Evolutionary conservation across 2,797 vertebrate genomes (phyloP).

Genomic region (Rallus crepitans): DNA sequence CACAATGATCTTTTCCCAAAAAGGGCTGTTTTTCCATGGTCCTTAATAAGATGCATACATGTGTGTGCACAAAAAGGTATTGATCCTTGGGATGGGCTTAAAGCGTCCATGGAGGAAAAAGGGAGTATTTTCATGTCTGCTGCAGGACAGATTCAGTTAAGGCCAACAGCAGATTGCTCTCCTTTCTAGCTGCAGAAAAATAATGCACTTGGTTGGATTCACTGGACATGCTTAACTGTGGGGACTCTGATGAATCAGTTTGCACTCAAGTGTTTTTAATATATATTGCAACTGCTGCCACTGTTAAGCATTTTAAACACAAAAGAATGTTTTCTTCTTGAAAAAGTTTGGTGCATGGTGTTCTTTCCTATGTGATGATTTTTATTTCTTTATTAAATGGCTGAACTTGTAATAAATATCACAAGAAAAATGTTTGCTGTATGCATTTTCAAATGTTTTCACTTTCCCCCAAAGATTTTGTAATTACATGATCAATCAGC

Average conservation of each 20-base stretch:
- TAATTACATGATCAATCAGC: background rate
- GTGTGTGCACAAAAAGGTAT: background rate
- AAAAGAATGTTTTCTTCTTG: background rate
- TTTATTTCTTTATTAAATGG: no score
- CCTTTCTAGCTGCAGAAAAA: background rate
- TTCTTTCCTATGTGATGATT: background rate
- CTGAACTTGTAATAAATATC: background rate
- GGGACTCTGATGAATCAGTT: background rate
- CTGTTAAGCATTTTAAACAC: background rate
- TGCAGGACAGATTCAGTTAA: background rate
- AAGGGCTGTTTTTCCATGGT: background rate
- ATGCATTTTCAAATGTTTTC: background rate
- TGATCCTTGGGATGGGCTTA: background rate
- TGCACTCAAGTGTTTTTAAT: background rate
- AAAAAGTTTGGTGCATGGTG: background rate
- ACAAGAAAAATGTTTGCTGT: background rate
- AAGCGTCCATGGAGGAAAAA: background rate
- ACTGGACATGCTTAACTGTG: background rate
- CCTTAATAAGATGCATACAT: background rate
- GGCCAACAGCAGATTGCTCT: background rate
- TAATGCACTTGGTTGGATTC: background rate
- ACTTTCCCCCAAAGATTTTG: rapidly evolving
- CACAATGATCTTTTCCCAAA: background rate
- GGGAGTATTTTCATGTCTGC: background rate
- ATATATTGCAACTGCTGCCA: background rate